Evolutionary conservation across 2,797 vertebrate genomes (phyloP), one percentile per base, ranked within the genome.

Genomic region (Selene dorsalis): DNA sequence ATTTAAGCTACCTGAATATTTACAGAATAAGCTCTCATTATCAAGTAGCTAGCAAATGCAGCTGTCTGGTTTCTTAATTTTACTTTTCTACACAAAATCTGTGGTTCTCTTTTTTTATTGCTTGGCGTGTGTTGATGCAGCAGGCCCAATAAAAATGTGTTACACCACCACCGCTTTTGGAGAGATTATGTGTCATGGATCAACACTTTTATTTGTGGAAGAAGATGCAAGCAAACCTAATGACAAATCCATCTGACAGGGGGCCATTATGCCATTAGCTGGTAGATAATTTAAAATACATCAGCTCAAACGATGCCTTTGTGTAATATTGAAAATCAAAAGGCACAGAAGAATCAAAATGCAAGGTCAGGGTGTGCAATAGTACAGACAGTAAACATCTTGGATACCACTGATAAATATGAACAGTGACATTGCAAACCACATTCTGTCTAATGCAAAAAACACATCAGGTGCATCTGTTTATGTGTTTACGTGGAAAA

Each of bases 391-490:
- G 35, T 16, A 39, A 77, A 57, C 57, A 70, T 35, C 20, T n/a
- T 35, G 30, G 45, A 38, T 38, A 59, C 10, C 53, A 53, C 20
- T 43, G 35, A 47, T 18, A 50, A 35, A 47, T 35, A 12, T 17
- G 47, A 43, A 64, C 7, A 8, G 32, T 75, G 58, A 8, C 18
- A 60, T 59, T 35, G 16, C 24, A 80, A 30, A n/a, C 32, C 16
- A 32, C 11, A 41, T 32, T 5, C 28, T 47, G 6, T 47, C 64
- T n/a, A 0, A 0, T 41, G 11, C 74, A 66, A 47, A 53, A 4
- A 61, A 69, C 61, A 53, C 12, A 72, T 52, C 63, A 74, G 58
- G 24, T 66, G 57, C 81, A 72, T 73, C 63, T 78, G 57, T 50
- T 39, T 48, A 24, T 64, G 0, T 69, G 61, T 58, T 77, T 61